A percentile compares a stretch with the other conserved stretches of the same genome.
phyloP scores from a whole-genome alignment of 2,888 invertebrate genomes.

The Cheilosia variabilis region DNA sequence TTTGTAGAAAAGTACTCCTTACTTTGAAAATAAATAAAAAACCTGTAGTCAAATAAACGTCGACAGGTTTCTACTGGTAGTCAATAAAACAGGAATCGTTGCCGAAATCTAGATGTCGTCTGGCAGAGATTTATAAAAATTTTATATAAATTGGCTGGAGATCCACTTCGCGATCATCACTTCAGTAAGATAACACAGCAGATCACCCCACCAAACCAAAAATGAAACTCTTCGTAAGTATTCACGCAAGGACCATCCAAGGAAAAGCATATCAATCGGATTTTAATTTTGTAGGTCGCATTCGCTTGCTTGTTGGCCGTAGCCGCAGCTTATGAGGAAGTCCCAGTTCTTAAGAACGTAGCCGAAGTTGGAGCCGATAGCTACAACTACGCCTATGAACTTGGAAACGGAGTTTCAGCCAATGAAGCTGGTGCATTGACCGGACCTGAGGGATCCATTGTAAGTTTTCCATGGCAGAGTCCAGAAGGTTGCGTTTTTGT shows the following conservation, averaged over 20 bases:
- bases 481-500: not conserved
- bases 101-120: not conserved
- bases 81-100: conserved; percentile 57
- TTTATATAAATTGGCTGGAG: conserved; percentile 66
- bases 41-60: conserved; percentile 11
- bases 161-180: conserved; percentile 56
- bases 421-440: not conserved
- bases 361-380: not conserved
- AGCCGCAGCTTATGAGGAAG: not conserved
- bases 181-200: conserved; percentile 64
- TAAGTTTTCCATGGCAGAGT: not conserved
- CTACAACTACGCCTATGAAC: conserved; percentile 3
- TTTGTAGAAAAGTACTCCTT: too few relatives aligned
- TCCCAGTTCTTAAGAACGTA: not conserved
- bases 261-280: not conserved
- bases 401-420: not conserved
- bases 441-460: not conserved
- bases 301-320: not conserved
- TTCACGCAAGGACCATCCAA: not conserved
- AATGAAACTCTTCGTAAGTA: conserved; percentile 54
- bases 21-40: too few relatives aligned
- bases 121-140: conserved; percentile 58
- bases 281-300: not conserved
- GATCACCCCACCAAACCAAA: conserved; percentile 32
- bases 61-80: conserved; percentile 59